Base-by-base conservation (phyloP, 2,888 invertebrate species). In the Troides aeacus region DNA sequence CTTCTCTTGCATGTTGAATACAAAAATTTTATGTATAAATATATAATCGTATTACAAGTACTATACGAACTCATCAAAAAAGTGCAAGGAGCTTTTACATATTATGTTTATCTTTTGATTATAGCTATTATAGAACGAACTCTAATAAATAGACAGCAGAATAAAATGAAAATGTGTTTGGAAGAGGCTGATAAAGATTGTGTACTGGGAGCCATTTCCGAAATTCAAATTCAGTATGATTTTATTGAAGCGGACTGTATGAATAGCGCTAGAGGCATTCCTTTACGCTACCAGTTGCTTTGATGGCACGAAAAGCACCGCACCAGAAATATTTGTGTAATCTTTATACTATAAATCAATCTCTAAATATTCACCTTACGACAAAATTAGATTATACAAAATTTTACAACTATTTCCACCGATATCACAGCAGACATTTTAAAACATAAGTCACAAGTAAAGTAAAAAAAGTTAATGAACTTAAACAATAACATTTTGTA, bases 161-260 rank as follows among this genome's bases (percentile, higher is more conserved):
- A 57, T 62, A n/a, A 67, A 67, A 23, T 23, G 23, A 66, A 61
- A 66, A 59, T 60, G 50, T 61, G 50, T 61, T 66, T 66, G 60
- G 30, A 53, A 36, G 21, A n/a, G 23, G 36, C 21, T 53, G 61
- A 61, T 66, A 66, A 57, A 66, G 36, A 61, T 39, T 61, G 65
- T 65, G 46, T 61, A 65, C 57, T 61, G 58, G 18, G 57, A 62
- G 39, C 57, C 30, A 62, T 46, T 69, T 65, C 65, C 58, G 69
- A 69, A 69, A 65, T 69, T 69, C 62, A 69, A 65, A 65, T 69
- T 62, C 62, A 53, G 46, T 66, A 57, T 62, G 65, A 66, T 66
- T 66, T 65, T 69, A 65, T 69, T 65, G 46, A 36, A 62, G 57
- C 30, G 58, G 57, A 66, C 42, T 36, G 61, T 42, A 61, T 18